These are phyloP conservation scores for Heterocephalus glaber DNA, from an alignment of 2,113 vertebrate genomes.

Conservation along the genomic window DNA sequence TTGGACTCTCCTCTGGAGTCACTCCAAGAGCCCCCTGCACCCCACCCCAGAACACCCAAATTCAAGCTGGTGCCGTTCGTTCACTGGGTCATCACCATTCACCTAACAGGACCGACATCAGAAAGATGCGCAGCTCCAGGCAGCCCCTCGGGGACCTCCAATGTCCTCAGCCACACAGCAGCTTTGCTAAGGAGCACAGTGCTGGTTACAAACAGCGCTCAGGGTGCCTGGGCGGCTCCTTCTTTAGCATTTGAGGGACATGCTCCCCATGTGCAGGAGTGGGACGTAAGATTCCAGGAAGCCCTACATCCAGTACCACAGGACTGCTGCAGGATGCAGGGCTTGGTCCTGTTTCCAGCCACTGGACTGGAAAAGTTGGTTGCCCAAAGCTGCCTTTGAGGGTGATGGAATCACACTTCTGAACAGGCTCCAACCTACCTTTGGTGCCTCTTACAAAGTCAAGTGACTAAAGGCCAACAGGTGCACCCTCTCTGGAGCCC, in stretches of 20 bases:
- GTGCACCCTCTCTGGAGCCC: background rate
- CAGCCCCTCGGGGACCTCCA: background rate
- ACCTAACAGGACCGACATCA: background rate
- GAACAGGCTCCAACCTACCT: background rate
- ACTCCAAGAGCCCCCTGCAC: background rate
- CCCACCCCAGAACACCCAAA: background rate
- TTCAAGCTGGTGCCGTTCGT: background rate
- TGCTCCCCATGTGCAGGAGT: background rate
- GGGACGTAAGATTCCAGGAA: background rate
- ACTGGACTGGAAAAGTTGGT: background rate
- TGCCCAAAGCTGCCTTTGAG: background rate
- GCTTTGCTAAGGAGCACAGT: background rate
- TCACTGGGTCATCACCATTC: background rate
- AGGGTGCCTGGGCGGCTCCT: fast-evolving
- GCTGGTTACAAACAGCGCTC: background rate
- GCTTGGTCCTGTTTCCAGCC: background rate
- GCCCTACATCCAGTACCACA: background rate
- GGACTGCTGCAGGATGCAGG: background rate
- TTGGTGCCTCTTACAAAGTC: background rate
- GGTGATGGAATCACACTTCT: background rate
- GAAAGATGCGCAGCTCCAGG: background rate
- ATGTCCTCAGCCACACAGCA: background rate
- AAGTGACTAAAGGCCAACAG: background rate
- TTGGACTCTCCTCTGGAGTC: background rate
- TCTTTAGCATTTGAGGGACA: background rate